Evolutionary conservation across 92 coral and sea anemone species (phyloP).

Genomic region (Scolanthus callimorphus): DNA sequence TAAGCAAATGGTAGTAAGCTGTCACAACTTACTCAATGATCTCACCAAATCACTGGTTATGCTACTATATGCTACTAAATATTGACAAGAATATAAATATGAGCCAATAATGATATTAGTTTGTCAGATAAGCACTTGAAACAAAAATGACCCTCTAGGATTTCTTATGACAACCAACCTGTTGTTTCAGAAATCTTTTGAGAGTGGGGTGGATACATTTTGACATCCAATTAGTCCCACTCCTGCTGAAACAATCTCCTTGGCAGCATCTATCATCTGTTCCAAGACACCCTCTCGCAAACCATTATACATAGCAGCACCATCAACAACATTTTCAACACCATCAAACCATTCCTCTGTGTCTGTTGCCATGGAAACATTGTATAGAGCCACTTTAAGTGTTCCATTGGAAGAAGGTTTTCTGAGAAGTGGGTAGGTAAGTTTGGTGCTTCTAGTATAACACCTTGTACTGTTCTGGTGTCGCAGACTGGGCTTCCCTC

Average conservation of each 20-base stretch:
- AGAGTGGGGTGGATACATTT: conserved; percentile 88
- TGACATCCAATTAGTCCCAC: conserved; percentile 92
- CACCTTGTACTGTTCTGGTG: conserved; percentile 60
- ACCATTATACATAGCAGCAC: conserved; percentile 16
- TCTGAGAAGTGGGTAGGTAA: too few relatives aligned
- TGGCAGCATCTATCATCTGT: conserved; percentile 58
- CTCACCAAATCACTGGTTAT: too few relatives aligned
- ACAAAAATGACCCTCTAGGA: too few relatives aligned
- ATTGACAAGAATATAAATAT: too few relatives aligned
- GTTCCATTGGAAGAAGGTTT: conserved; percentile 10
- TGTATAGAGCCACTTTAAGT: conserved; percentile 85
- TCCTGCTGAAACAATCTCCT: conserved; percentile 34
- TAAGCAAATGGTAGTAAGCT: too few relatives aligned
- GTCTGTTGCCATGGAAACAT: conserved; percentile 90
- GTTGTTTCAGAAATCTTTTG: conserved; percentile 56
- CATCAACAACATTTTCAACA: conserved; percentile 32
- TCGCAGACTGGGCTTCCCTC: conserved; percentile 79
- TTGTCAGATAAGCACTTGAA: too few relatives aligned
- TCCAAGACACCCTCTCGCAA: conserved; percentile 32
- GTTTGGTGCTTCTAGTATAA: conserved; percentile 70
- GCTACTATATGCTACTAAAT: too few relatives aligned
- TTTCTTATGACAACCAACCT: conserved; percentile 61
- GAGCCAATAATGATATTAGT: too few relatives aligned
- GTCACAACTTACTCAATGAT: too few relatives aligned
- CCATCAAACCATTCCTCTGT: conserved; percentile 79